phyloP scores from a whole-genome alignment of 2,797 vertebrate genomes.

The Anguilla pacifica region DNA sequence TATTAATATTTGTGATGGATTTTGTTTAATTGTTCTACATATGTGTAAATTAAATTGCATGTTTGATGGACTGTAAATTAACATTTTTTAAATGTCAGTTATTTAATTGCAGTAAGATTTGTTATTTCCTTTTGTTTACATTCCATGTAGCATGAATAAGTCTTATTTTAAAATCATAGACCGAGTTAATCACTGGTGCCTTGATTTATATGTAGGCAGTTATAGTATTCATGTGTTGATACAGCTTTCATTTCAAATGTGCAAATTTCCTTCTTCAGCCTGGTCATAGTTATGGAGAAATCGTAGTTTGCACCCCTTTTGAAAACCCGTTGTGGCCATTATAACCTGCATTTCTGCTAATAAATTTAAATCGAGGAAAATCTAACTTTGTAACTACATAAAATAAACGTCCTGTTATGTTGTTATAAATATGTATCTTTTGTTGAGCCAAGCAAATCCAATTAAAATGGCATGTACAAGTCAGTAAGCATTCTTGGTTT shows the following conservation, averaged over 20 bases:
- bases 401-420: not conserved
- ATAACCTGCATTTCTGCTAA: not conserved
- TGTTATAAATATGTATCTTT: not conserved
- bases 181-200: not conserved
- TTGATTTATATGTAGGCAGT: not conserved
- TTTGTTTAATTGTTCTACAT: slow-evolving; percentile 27
- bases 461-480: not conserved
- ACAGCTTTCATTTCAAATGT: not conserved
- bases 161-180: slow-evolving; percentile 41
- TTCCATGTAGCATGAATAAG: slow-evolving; percentile 76
- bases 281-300: not conserved
- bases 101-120: slow-evolving; percentile 46
- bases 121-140: slow-evolving; percentile 45
- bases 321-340: not conserved
- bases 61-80: slow-evolving; percentile 40
- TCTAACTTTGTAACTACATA: not conserved
- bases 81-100: slow-evolving; percentile 7
- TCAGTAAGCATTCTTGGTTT: not conserved
- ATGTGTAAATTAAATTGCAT: slow-evolving; percentile 36
- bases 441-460: not conserved
- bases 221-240: not conserved
- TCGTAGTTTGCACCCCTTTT: slow-evolving; percentile 1
- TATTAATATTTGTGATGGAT: slow-evolving; percentile 25
- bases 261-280: not conserved
- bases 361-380: not conserved